phyloP scores from a whole-genome alignment of 64 coral and sea anemone genomes.

The Anthopleura sola region DNA sequence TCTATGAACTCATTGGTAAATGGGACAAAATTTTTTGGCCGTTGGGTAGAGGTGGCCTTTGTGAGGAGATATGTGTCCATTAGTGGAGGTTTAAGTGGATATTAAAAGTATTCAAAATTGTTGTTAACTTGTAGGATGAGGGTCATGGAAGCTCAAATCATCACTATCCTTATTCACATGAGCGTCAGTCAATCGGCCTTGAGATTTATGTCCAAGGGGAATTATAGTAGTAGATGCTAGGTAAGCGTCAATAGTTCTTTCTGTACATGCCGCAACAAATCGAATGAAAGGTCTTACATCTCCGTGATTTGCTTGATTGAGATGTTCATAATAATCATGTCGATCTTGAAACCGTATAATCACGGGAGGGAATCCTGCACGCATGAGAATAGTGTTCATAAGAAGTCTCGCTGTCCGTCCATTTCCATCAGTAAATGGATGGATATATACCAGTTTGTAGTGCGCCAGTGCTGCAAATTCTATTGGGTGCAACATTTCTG shows the following conservation, averaged over 20 bases:
- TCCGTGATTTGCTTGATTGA: constrained; percentile 93
- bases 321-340: constrained; percentile 83
- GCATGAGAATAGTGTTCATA: constrained; percentile 99
- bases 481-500: constrained; percentile 77
- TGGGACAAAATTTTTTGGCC: no score
- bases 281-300: constrained; percentile 96
- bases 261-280: constrained; percentile 95
- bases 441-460: constrained; percentile 96
- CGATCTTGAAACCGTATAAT: constrained; percentile 85
- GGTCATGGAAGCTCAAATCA: constrained; percentile 15
- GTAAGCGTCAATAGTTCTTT: constrained; percentile 95
- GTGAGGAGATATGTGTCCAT: no score
- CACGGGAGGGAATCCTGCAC: constrained; percentile 95
- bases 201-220: constrained; percentile 71
- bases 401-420: constrained; percentile 82
- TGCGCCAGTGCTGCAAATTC: constrained; percentile 98
- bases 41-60: no score
- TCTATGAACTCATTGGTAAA: no score
- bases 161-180: constrained; percentile 18
- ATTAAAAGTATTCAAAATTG: not conserved
- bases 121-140: constrained; percentile 5
- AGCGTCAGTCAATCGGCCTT: constrained; percentile 75
- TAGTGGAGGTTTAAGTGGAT: no score
- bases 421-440: constrained; percentile 99
- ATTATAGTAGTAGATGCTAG: constrained; percentile 92